Evolutionary conservation across 35 echinoderm and acorn worm species (phyloP).

Genomic region (Stichopus chloronotus): DNA sequence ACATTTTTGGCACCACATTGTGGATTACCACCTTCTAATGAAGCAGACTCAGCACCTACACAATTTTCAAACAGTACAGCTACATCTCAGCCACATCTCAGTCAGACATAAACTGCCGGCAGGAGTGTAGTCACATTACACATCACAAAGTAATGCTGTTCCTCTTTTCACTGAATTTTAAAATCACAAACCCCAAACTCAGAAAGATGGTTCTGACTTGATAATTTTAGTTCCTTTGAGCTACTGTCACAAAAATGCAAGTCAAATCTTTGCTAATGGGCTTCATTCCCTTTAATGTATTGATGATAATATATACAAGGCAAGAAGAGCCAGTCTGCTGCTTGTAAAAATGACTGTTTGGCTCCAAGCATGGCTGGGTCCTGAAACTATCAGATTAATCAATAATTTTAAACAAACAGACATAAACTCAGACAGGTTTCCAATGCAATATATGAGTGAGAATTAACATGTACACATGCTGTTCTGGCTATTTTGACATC

Average conservation of each 20-base stretch:
- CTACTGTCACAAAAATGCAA: not conserved
- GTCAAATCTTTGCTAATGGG: not conserved
- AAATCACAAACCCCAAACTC: not conserved
- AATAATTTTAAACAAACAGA: not conserved
- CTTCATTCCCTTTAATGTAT: not conserved
- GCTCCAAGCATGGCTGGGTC: not conserved
- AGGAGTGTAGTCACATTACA: too few species aligned
- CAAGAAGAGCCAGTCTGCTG: not conserved
- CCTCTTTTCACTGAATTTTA: not conserved
- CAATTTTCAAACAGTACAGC: too few species aligned
- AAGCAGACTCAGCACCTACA: too few species aligned
- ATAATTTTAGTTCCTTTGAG: not conserved
- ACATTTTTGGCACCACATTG: too few species aligned
- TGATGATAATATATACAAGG: not conserved
- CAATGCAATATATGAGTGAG: too few species aligned
- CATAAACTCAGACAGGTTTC: not conserved
- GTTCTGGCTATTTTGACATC: too few species aligned
- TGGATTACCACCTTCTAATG: too few species aligned
- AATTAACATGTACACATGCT: too few species aligned
- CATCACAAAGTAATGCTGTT: not conserved
- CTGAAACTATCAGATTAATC: not conserved
- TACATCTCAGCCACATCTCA: too few species aligned
- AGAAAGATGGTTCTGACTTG: not conserved
- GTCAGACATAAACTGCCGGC: too few species aligned
- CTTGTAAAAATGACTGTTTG: not conserved